phyloP scores from a whole-genome alignment of 2,888 invertebrate genomes.

The Drosophila testacea region DNA sequence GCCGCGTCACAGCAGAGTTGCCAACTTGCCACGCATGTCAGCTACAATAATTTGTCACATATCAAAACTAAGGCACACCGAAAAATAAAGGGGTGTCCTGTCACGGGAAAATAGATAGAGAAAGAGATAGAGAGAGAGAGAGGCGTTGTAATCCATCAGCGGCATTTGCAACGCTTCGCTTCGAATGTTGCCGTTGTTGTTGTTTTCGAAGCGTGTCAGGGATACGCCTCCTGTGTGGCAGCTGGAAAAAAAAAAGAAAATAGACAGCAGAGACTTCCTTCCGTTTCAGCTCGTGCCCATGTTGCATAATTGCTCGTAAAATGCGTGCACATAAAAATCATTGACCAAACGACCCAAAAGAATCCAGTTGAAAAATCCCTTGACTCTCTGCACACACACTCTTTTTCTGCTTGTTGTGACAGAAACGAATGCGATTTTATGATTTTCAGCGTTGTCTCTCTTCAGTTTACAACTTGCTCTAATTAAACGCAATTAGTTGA shows the following conservation, averaged over 20 bases:
- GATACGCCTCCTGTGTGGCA: constrained; percentile 69
- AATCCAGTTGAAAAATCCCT: constrained; percentile 16
- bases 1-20: constrained; percentile 25
- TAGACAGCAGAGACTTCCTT: constrained; percentile 5
- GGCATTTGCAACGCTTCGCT: constrained; percentile 68
- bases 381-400: background rate
- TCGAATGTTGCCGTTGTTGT: constrained; percentile 52
- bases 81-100: constrained; percentile 66
- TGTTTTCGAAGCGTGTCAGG: constrained; percentile 72
- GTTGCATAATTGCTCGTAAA: constrained; percentile 70
- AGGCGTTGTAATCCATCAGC: constrained; percentile 71
- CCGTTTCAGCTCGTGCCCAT: constrained; percentile 21
- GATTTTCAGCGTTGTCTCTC: constrained; percentile 23
- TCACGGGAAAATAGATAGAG: constrained; percentile 1
- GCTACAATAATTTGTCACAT: constrained; percentile 72
- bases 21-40: constrained; percentile 60
- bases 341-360: constrained; percentile 56
- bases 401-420: constrained; percentile 59
- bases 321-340: constrained; percentile 72
- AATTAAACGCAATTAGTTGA: constrained; percentile 76
- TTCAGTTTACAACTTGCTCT: constrained; percentile 69
- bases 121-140: background rate
- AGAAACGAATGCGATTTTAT: constrained; percentile 47
- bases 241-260: constrained; percentile 22
- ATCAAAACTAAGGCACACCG: constrained; percentile 70